Base-by-base conservation (phyloP, 2,888 invertebrate genomes). In the Parnassius smintheus region DNA sequence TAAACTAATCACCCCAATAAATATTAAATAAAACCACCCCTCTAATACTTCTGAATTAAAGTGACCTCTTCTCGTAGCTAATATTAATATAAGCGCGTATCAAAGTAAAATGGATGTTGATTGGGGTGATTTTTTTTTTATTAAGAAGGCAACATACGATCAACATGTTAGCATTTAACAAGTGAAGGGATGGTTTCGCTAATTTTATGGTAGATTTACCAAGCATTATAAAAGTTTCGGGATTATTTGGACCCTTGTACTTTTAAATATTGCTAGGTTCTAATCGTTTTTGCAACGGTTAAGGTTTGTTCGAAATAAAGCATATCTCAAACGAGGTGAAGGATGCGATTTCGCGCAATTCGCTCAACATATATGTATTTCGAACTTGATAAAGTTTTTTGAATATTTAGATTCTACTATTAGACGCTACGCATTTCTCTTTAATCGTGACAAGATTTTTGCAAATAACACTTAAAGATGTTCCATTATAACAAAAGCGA, bases 11-110 rank as follows among this genome's bases (percentile, higher is more conserved):
- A 65, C 70, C 56, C 71, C 70, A 67, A 71, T 71, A 70, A 71
- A 72, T 72, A 74, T 69, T 71, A 68, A 72, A 71, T 72, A 70
- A 63, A 70, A 66, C 66, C 69, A 69, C 66, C 70, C 69, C 55
- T 58, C n/a, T 55, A 61, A 65, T 57, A 48, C 61, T 54, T 58
- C 55, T 51, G 18, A 61, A 49, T 61, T 42, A 65, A 55, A 58
- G 58, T 54, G 61, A 55, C n/a, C 61, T 55, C 11, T 57, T 49
- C 50, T 12, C 35, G 22, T 45, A 41, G 51, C 45, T 55, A 46
- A 61, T 58, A 10, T 53, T 44, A 44, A 56, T 56, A 53, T 44
- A 3, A 60, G 56, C 53, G 48, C 25, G 60, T 60, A 35, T 60
- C 64, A 52, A 64, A 60, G n/a, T 64, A 53, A 56, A 56, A 53